Evolutionary conservation across 2,888 invertebrate species (phyloP).

Genomic region (Brachylomia viminalis): DNA sequence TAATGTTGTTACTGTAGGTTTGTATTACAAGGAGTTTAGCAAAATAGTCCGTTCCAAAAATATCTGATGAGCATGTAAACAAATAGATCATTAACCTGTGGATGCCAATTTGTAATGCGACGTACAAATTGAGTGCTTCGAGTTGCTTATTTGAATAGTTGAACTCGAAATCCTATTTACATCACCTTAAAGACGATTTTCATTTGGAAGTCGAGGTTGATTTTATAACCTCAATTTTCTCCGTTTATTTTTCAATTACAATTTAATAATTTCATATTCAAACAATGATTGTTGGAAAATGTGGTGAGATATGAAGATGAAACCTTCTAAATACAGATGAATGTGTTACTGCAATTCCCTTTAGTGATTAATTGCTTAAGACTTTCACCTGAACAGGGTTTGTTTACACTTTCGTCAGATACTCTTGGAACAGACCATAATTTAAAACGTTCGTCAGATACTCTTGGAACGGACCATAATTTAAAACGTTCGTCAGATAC

Average conservation of each 20-base stretch:
- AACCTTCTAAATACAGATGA: neutral
- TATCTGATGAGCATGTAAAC: neutral
- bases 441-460: too few relatives aligned
- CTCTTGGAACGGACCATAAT: too few relatives aligned
- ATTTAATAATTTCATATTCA: too few relatives aligned
- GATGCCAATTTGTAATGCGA: neutral
- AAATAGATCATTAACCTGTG: neutral
- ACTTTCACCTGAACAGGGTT: neutral
- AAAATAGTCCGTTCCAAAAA: neutral
- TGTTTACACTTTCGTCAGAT: neutral
- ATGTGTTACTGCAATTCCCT: neutral
- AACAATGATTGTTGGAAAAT: neutral
- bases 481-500: too few relatives aligned
- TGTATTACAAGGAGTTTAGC: neutral
- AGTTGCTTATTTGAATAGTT: neutral
- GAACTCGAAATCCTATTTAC: neutral
- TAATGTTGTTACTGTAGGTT: neutral
- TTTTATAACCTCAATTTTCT: neutral
- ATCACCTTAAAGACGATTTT: neutral
- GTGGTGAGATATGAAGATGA: neutral
- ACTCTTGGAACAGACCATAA: neutral
- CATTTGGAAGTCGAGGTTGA: neutral
- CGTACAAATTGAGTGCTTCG: neutral
- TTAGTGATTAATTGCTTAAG: neutral
- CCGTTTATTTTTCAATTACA: too few relatives aligned